These are phyloP conservation scores for Bovichtus diacanthus DNA, from an alignment of 2,797 vertebrate species.

Conservation along the genomic window DNA sequence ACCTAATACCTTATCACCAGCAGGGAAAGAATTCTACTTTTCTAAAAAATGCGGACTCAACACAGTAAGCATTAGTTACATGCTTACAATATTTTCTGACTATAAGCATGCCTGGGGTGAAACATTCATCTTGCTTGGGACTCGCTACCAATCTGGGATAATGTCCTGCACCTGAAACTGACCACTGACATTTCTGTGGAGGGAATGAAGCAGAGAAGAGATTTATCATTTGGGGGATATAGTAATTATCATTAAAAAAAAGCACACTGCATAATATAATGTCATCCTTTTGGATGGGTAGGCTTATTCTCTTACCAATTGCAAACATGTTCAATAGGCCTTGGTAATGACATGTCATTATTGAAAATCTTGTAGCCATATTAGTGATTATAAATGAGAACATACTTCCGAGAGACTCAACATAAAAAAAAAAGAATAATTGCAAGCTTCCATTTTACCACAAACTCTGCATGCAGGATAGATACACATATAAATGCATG, in stretches of 20 bases:
- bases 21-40: not conserved
- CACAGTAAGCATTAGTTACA: not conserved
- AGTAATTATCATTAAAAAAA: not conserved
- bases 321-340: not conserved
- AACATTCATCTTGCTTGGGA: not conserved
- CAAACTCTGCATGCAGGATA: not conserved
- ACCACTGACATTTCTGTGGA: not conserved
- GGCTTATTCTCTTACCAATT: not conserved
- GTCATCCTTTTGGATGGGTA: not conserved
- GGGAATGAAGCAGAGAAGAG: not conserved
- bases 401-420: not conserved
- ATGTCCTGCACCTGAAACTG: not conserved
- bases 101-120: too few species aligned
- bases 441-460: not conserved
- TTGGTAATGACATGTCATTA: not conserved
- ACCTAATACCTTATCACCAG: too few species aligned
- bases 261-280: not conserved
- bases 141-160: not conserved
- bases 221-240: not conserved
- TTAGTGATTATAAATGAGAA: not conserved
- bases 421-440: not conserved
- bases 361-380: not conserved
- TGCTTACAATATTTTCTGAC: not conserved
- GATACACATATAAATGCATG: not conserved
- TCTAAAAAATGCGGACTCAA: not conserved